phyloP scores from a whole-genome alignment of 1,140 invertebrate species.

The Ctenoplectra terminalis region DNA sequence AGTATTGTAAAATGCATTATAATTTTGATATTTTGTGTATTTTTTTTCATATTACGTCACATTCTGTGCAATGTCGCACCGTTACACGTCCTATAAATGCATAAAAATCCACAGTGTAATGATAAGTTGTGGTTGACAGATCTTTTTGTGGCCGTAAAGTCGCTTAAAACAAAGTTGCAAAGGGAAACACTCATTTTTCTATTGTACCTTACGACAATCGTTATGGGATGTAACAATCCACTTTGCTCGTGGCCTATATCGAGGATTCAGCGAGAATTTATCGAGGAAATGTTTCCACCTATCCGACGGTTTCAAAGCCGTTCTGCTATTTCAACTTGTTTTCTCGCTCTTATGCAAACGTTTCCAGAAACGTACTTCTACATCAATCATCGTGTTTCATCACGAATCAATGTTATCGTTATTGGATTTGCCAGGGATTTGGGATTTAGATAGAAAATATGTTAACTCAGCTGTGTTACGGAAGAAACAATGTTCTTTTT shows the following conservation, averaged over 20 bases:
- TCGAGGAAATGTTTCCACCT: slow-evolving; percentile 19
- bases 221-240: slow-evolving; percentile 1
- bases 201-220: not conserved
- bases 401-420: not conserved
- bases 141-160: not conserved
- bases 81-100: no score
- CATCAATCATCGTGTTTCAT: not conserved
- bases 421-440: not conserved
- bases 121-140: no score
- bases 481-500: not conserved
- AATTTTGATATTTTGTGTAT: no score
- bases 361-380: not conserved
- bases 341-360: not conserved
- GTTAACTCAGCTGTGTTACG: not conserved
- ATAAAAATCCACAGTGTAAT: no score
- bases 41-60: no score
- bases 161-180: not conserved
- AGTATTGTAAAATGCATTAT: no score
- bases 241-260: slow-evolving; percentile 10
- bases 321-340: not conserved
- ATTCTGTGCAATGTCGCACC: no score
- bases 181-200: not conserved
- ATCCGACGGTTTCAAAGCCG: not conserved
- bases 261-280: slow-evolving; percentile 14
- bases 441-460: not conserved